Evolutionary conservation across 2,797 vertebrate species (phyloP).

Genomic region (Eremophila alpestris): DNA sequence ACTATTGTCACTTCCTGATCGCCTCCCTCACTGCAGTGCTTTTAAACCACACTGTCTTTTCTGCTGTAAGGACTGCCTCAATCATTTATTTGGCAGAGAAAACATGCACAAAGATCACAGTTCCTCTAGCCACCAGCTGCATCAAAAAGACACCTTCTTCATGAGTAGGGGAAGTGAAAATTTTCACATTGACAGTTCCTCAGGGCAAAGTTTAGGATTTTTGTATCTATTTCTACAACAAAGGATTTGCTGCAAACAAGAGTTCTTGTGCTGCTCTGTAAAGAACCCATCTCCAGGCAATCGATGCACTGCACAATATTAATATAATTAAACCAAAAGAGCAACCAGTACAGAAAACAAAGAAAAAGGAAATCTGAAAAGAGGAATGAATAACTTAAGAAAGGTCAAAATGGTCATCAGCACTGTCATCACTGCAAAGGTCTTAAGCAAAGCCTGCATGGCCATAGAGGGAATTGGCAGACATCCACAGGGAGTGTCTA

Average conservation of each 20-base stretch:
- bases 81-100: neutral
- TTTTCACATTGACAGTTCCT: neutral
- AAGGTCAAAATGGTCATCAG: neutral
- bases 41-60: neutral
- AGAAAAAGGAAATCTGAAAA: neutral
- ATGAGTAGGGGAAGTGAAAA: neutral
- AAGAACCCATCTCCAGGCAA: neutral
- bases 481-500: neutral
- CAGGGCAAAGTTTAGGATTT: neutral
- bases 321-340: conserved; percentile 8
- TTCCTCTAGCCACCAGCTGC: neutral
- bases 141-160: neutral
- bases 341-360: neutral
- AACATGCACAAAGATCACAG: neutral
- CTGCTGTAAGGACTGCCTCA: neutral
- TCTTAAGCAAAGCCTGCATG: neutral
- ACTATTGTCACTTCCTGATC: neutral
- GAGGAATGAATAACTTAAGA: neutral
- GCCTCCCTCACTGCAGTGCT: neutral
- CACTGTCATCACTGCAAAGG: neutral
- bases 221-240: neutral
- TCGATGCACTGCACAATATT: neutral
- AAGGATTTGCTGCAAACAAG: neutral
- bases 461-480: neutral
- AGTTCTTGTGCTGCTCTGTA: neutral